Base-by-base conservation (phyloP, 2,888 invertebrate genomes). In the Nomada lathburiana region DNA sequence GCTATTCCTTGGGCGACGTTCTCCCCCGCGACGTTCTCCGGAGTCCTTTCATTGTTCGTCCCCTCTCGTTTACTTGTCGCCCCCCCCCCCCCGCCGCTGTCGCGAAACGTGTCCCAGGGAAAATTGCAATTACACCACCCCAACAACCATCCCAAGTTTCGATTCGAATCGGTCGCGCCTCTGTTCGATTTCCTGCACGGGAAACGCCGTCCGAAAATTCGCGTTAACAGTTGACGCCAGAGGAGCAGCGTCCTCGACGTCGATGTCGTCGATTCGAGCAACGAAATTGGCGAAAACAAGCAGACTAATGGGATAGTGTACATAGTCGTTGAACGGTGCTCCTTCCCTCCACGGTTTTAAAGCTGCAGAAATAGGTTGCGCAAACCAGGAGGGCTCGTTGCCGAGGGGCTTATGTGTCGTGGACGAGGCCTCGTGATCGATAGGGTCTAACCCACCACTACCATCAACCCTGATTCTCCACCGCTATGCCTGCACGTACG, bases 371-470 rank as follows among this genome's bases (percentile, higher is more conserved):
- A 88, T 89, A 89, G 88, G 89, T 85, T 86, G 85, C 77, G 81
- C 75, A 72, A 73, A 73, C 78, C 64, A 74, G 80, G 78, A 74
- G 69, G 84, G 80, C 78, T 82, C 67, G 85, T 59, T 74, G 81
- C 79, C 65, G 57, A 80, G 86, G 74, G 74, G 85, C 67, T 82
- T 76, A 76, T 82, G 88, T 88, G 85, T 86, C 83, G 89, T 83
- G 86, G 83, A 88, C 86, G 87, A 88, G 88, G 89, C 85, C 84
- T 84, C 75, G 86, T 91, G 90, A 90, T 90, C 90, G 91, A 90
- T 90, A 90, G 89, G 87, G 86, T 88, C 85, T 88, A 90, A 86
- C 86, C 87, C 81, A 53, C 80, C 78, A 77, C 83, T 76, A 74
- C 80, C 71, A 69, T 26, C 47, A 57, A 47, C 65, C 16, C 73